Conservation (phyloP, 1,140 invertebrate genomes). For the Cherax destructor region DNA sequence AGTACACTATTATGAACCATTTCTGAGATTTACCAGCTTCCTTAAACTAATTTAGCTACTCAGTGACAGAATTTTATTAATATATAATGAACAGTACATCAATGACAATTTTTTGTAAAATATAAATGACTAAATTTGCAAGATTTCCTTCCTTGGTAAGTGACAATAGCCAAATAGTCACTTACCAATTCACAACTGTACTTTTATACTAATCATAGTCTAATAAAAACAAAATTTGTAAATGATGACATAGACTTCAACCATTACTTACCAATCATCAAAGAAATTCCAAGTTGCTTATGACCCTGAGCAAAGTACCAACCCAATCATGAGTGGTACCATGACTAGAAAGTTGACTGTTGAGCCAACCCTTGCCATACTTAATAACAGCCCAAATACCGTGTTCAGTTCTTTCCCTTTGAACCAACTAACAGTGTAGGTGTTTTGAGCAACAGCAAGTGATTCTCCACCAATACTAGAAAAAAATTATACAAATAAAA, state of each 20-base stretch:
- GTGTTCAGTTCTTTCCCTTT: slow-evolving; percentile 98
- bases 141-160: too few species aligned
- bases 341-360: slow-evolving; percentile 96
- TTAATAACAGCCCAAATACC: slow-evolving; percentile 94
- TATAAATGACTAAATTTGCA: too few species aligned
- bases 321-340: slow-evolving; percentile 88
- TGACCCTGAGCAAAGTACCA: slow-evolving; percentile 82
- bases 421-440: slow-evolving; percentile 98
- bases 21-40: too few species aligned
- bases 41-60: too few species aligned
- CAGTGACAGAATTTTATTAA: too few species aligned
- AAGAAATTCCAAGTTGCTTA: slow-evolving; percentile 86
- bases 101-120: too few species aligned
- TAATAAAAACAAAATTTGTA: too few species aligned
- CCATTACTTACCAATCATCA: slow-evolving; percentile 85
- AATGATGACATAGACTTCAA: background rate
- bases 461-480: slow-evolving; percentile 95
- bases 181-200: too few species aligned
- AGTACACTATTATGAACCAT: too few species aligned
- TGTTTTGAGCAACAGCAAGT: slow-evolving; percentile 97
- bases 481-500: background rate
- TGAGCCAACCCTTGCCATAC: slow-evolving; percentile 94
- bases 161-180: too few species aligned
- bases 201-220: too few species aligned
- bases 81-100: too few species aligned